These are phyloP conservation scores for Cylas formicarius DNA, from an alignment of 1,140 invertebrate genomes.

Conservation along the genomic window DNA sequence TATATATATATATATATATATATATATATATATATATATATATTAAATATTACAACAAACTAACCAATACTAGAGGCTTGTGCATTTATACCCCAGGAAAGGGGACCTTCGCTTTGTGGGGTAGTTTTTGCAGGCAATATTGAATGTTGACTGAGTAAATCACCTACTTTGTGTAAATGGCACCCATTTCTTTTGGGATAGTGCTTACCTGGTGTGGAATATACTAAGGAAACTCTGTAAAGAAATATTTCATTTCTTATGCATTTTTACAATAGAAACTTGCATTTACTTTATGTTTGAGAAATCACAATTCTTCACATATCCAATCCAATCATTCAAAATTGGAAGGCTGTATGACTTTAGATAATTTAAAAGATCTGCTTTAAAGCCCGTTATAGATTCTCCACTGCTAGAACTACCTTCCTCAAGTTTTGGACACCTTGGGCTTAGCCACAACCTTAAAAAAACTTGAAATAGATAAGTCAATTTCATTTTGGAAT, in stretches of 20 bases:
- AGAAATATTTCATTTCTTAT: not conserved
- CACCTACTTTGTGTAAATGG: slow-evolving; percentile 65
- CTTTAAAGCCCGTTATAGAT: slow-evolving; percentile 78
- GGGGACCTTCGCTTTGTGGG: slow-evolving; percentile 45
- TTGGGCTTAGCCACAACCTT: slow-evolving; percentile 81
- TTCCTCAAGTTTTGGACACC: slow-evolving; percentile 54
- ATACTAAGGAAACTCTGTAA: slow-evolving; percentile 73
- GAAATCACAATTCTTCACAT: slow-evolving; percentile 71
- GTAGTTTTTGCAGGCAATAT: slow-evolving; percentile 46
- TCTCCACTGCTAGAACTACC: slow-evolving; percentile 60
- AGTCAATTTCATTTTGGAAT: slow-evolving; percentile 8
- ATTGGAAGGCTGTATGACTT: slow-evolving; percentile 61
- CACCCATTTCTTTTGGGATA: slow-evolving; percentile 51
- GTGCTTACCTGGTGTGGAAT: slow-evolving; percentile 76
- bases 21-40: too few relatives aligned
- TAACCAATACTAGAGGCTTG: slow-evolving; percentile 91
- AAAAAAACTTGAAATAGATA: slow-evolving; percentile 5
- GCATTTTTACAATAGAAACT: not conserved
- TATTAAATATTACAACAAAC: too few relatives aligned
- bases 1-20: too few relatives aligned
- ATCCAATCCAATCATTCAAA: slow-evolving; percentile 65
- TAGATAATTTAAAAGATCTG: slow-evolving; percentile 76
- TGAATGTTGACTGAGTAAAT: slow-evolving; percentile 58
- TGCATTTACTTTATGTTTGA: slow-evolving; percentile 62
- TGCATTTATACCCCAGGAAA: slow-evolving; percentile 63